phyloP scores from a whole-genome alignment of 2,888 invertebrate genomes.

The Campopleginae sp. region DNA sequence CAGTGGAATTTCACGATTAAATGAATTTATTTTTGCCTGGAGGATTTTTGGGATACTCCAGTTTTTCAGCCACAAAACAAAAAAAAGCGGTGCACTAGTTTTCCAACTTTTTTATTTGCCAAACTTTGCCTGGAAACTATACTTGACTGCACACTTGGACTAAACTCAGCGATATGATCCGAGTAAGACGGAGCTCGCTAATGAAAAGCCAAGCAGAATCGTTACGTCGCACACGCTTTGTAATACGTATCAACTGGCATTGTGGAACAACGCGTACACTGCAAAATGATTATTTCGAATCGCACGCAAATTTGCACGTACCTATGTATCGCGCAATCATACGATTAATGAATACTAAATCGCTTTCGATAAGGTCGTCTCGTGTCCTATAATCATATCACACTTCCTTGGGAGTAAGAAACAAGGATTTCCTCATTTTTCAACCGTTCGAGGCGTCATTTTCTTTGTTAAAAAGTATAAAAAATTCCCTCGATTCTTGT shows the following conservation, averaged over 20 bases:
- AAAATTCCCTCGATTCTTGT: neutral
- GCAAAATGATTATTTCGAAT: constrained; percentile 51
- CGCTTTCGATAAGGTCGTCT: constrained; percentile 33
- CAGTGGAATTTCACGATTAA: neutral
- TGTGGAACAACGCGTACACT: constrained; percentile 17
- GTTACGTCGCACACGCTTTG: constrained; percentile 40
- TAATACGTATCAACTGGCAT: constrained; percentile 18
- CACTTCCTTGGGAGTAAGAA: neutral
- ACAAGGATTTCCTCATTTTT: neutral
- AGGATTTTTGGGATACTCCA: neutral
- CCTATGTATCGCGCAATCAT: constrained; percentile 45
- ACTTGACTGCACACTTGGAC: constrained; percentile 36
- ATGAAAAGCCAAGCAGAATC: constrained; percentile 33
- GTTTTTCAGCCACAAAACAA: neutral
- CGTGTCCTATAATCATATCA: constrained; percentile 13
- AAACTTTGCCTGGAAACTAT: neutral
- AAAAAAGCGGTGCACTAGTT: neutral
- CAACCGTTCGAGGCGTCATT: neutral
- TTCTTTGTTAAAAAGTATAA: neutral
- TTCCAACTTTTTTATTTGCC: neutral
- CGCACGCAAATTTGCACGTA: constrained; percentile 64
- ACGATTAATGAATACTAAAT: constrained; percentile 61
- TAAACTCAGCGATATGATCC: constrained; percentile 55
- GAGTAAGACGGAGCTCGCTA: constrained; percentile 33
- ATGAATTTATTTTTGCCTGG: neutral